Conservation (phyloP, 2,888 invertebrate species). For the Dynastes maya region DNA sequence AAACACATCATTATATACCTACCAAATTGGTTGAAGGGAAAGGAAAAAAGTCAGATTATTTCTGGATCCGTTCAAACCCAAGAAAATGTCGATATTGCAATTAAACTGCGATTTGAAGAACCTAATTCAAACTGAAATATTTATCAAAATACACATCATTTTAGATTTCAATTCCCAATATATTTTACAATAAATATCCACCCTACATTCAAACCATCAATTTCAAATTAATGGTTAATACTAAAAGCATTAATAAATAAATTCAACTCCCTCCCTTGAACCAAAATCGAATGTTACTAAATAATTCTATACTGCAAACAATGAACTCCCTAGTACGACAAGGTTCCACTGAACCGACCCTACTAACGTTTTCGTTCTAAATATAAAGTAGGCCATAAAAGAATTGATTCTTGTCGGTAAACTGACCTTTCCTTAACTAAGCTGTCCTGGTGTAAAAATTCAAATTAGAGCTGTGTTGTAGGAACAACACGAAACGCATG, state of each 20-base stretch:
- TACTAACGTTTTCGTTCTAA: background rate
- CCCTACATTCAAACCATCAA: background rate
- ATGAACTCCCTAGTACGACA: conserved; percentile 11
- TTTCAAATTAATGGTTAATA: conserved; percentile 9
- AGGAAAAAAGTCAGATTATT: too few species aligned
- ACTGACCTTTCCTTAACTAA: conserved; percentile 21
- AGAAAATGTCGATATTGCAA: too few species aligned
- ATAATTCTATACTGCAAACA: background rate
- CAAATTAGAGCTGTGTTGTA: background rate
- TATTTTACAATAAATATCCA: background rate
- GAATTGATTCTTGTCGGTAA: conserved; percentile 25
- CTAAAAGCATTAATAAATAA: background rate
- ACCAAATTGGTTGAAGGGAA: background rate
- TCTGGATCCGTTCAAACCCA: too few species aligned
- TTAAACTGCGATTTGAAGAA: too few species aligned
- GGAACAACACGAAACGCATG: background rate
- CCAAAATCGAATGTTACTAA: background rate
- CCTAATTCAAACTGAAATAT: too few species aligned
- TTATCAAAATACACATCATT: background rate
- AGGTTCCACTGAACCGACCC: conserved; percentile 15
- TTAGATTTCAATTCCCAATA: background rate
- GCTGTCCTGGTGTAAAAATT: background rate
- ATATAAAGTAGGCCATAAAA: conserved; percentile 17
- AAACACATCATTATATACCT: too few species aligned
- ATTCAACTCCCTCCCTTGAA: background rate